Evolutionary conservation across 2,797 vertebrate species (phyloP).

Genomic region (Crax fasciolata): DNA sequence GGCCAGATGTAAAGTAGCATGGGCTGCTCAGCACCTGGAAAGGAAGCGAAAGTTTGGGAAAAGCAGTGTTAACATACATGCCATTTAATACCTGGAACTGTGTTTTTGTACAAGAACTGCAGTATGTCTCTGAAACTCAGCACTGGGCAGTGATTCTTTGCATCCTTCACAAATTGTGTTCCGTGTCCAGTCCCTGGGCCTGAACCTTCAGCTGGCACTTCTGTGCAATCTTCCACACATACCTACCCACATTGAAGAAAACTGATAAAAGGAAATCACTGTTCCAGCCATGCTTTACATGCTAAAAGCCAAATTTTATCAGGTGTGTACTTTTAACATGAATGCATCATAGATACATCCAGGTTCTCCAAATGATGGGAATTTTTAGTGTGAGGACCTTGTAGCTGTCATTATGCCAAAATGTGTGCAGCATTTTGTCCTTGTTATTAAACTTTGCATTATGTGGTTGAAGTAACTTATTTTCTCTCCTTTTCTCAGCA

Average conservation of each 20-base stretch:
- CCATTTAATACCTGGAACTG: neutral
- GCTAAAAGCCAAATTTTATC: neutral
- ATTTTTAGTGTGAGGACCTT: neutral
- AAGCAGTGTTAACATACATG: neutral
- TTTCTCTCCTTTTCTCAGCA: neutral
- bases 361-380: neutral
- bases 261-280: neutral
- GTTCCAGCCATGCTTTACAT: neutral
- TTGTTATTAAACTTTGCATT: neutral
- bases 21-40: neutral
- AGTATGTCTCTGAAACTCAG: neutral
- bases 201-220: neutral
- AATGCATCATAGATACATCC: neutral
- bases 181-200: accelerated
- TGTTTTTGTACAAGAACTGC: neutral
- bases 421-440: accelerated
- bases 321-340: neutral
- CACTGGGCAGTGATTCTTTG: neutral
- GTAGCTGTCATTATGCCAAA: neutral
- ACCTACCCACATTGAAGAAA: neutral
- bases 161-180: neutral
- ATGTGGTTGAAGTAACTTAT: neutral
- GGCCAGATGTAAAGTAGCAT: neutral
- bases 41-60: neutral
- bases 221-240: neutral